phyloP scores from a whole-genome alignment of 2,113 vertebrate species.

The Stomatorhinus ivindoensis region DNA sequence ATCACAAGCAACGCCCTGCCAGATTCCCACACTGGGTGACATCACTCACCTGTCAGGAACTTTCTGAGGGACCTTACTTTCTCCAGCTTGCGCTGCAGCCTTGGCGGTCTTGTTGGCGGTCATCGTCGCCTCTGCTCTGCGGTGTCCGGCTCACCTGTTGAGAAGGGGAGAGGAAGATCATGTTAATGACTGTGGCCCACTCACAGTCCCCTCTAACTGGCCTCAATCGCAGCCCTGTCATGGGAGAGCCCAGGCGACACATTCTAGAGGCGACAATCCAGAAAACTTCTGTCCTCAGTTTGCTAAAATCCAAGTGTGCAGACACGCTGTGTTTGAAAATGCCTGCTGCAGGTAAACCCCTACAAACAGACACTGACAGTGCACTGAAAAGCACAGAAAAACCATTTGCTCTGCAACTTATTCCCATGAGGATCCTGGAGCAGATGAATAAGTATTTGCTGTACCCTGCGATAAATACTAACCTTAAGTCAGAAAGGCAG shows the following conservation, averaged over 20 bases:
- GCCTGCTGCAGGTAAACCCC: neutral
- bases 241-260: neutral
- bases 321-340: neutral
- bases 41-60: slow-evolving; percentile 79
- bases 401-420: neutral
- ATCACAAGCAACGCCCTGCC: slow-evolving; percentile 37
- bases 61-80: slow-evolving; percentile 77
- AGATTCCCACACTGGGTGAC: neutral
- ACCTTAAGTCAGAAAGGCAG: slow-evolving; percentile 15
- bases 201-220: neutral
- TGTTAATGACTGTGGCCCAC: neutral
- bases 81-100: slow-evolving; percentile 73
- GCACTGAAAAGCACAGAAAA: neutral
- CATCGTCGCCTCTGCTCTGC: slow-evolving; percentile 72
- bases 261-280: neutral
- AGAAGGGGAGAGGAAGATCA: slow-evolving; percentile 37
- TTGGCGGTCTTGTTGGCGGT: slow-evolving; percentile 95
- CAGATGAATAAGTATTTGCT: slow-evolving; percentile 11
- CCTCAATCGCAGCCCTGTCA: neutral
- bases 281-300: neutral
- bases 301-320: neutral
- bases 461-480: slow-evolving; percentile 26
- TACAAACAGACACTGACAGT: neutral
- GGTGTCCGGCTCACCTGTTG: slow-evolving; percentile 66
- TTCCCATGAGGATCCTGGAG: neutral